Conservation (phyloP, 2,797 vertebrate genomes). For the Diglossa cyanea region DNA sequence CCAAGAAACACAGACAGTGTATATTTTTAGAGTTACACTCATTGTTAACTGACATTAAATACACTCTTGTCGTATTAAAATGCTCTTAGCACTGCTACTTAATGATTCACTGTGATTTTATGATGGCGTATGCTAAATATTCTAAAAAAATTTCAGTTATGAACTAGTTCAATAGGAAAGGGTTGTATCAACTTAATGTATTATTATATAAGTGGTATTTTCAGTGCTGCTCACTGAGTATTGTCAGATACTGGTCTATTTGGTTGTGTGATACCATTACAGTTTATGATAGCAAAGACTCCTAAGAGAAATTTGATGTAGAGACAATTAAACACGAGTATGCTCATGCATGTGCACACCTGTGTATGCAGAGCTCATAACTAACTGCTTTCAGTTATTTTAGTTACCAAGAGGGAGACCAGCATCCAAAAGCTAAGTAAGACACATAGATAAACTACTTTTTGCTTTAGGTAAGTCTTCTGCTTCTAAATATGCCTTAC, state of each 20-base stretch:
- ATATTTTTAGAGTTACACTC: not conserved
- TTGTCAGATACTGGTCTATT: not conserved
- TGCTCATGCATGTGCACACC: not conserved
- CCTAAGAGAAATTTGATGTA: not conserved
- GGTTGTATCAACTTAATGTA: not conserved
- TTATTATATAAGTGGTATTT: not conserved
- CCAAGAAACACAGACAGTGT: not conserved
- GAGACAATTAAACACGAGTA: not conserved
- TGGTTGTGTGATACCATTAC: not conserved
- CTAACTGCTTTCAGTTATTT: not conserved
- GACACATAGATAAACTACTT: not conserved
- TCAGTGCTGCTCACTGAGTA: not conserved
- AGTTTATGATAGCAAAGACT: not conserved
- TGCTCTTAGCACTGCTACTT: not conserved
- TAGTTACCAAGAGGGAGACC: not conserved
- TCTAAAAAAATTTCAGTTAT: not conserved
- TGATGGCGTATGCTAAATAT: not conserved
- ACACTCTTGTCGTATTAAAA: not conserved
- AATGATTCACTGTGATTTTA: not conserved
- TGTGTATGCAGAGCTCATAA: not conserved
- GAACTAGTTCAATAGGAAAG: not conserved
- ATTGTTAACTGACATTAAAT: not conserved
- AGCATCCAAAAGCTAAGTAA: not conserved
- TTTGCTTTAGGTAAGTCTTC: not conserved
- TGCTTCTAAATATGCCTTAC: not conserved